Evolutionary conservation across 1,140 invertebrate genomes (phyloP), one percentile per base, ranked within the genome.

Genomic region (Laupala kohalensis): DNA sequence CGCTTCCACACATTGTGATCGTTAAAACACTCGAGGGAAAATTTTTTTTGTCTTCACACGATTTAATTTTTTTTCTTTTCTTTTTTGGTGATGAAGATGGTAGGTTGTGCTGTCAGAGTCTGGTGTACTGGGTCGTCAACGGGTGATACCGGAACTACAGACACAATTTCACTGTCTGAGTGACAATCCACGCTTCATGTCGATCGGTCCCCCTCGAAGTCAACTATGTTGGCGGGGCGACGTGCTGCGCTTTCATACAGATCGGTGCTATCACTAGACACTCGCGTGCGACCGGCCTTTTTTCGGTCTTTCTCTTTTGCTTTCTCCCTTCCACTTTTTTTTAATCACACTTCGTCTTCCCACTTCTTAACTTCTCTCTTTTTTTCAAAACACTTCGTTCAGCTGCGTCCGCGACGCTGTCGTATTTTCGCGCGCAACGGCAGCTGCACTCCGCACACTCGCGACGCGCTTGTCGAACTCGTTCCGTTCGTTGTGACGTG

Each of bases 401-500:
- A 19, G 4, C 12, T 23, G 27, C 69, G n/a, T 30, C 19, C 68
- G 29, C n/a, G 63, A 63, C 26, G 62, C 64, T 4, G 15, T 37
- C n/a, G 71, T 29, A 25, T 19, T 19, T 37, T 26, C 62, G 67
- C 71, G 23, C 62, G 67, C 71, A 64, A 29, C 53, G 23, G 19
- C 23, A n/a, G 64, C 23, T 65, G 25, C 69, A 68, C 74, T n/a
- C 74, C 72, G 76, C 25, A 28, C 25, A 69, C 68, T 24, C 9
- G 23, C 19, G 62, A 3, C 6, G 30, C 71, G 9, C 68, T 53
- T 79, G 80, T 81, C 79, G 80, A 77, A n/a, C n/a, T n/a, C n/a
- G n/a, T n/a, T n/a, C n/a, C n/a, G n/a, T 77, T 73, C 77, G 78
- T 79, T 79, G 78, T 80, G 79, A 81, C 71, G n/a, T 64, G 37